Evolutionary conservation across 37 sponge, comb jelly and placozoan genomes (phyloP).

Genomic region (Bolinopsis microptera): DNA sequence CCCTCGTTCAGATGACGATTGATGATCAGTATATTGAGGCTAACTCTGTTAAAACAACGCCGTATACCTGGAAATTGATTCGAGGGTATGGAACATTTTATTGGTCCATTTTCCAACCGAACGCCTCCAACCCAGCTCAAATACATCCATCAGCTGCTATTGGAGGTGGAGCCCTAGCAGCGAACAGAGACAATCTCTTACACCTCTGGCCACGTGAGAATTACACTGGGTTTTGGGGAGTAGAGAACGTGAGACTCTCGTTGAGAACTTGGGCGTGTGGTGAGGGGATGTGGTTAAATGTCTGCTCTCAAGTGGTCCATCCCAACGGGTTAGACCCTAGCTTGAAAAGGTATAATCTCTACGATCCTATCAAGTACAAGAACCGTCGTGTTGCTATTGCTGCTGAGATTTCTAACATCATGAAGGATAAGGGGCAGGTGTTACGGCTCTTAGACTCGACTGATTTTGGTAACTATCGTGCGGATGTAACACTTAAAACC

Average conservation of each 20-base stretch:
- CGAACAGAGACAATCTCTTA: not conserved
- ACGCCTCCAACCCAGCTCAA: not conserved
- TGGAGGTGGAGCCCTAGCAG: not conserved
- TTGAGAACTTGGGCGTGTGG: conserved; percentile 17
- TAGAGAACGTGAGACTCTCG: conserved; percentile 16
- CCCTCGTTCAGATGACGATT: not conserved
- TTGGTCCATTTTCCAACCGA: not conserved
- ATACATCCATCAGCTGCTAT: not conserved
- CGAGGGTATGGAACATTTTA: not conserved
- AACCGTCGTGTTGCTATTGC: not conserved
- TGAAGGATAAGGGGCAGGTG: not conserved
- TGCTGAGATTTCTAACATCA: not conserved
- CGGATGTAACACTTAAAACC: not conserved
- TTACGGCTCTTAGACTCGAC: not conserved
- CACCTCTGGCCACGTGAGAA: not conserved
- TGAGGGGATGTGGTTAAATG: not conserved
- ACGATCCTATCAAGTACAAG: not conserved
- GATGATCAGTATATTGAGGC: not conserved
- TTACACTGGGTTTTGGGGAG: not conserved
- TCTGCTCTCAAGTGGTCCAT: not conserved
- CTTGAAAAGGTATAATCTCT: not conserved
- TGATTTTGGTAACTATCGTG: not conserved
- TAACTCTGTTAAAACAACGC: not conserved
- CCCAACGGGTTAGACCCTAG: conserved; percentile 9
- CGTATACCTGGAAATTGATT: not conserved